These are phyloP conservation scores for Grammomys dolichurus DNA, from an alignment of 2,113 vertebrate species.

Conservation along the genomic window DNA sequence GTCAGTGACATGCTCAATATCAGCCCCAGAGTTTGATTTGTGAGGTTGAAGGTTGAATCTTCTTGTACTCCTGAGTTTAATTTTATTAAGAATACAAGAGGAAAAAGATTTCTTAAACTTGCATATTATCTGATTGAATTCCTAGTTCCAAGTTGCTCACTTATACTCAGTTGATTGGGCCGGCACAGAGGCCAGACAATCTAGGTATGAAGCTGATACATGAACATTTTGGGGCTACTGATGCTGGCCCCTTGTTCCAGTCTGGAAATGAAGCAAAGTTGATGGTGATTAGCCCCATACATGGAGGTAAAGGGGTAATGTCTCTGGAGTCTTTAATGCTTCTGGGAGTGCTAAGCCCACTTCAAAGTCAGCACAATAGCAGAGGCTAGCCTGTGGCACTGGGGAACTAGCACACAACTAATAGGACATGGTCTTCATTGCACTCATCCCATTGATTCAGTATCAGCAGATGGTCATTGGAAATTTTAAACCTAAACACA, in stretches of 20 bases:
- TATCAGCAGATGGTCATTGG: background rate
- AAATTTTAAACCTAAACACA: background rate
- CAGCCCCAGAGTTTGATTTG: background rate
- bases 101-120: background rate
- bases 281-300: background rate
- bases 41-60: background rate
- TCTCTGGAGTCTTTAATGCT: accelerated
- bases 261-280: accelerated
- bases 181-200: background rate
- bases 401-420: accelerated
- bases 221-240: accelerated
- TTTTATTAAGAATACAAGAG: background rate
- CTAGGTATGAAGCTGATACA: no score
- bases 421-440: accelerated
- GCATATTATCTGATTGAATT: background rate
- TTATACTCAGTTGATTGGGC: accelerated
- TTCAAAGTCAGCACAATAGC: accelerated
- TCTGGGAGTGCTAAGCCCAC: accelerated
- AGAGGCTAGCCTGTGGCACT: no score
- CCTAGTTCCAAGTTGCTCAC: background rate
- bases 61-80: background rate
- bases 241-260: accelerated
- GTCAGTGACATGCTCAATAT: background rate
- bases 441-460: background rate
- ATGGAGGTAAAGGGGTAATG: accelerated